Percentiles rank a stretch among this genome's conserved stretches.
Conservation (phyloP, 1,140 invertebrate species). For the Papilio glaucus region DNA sequence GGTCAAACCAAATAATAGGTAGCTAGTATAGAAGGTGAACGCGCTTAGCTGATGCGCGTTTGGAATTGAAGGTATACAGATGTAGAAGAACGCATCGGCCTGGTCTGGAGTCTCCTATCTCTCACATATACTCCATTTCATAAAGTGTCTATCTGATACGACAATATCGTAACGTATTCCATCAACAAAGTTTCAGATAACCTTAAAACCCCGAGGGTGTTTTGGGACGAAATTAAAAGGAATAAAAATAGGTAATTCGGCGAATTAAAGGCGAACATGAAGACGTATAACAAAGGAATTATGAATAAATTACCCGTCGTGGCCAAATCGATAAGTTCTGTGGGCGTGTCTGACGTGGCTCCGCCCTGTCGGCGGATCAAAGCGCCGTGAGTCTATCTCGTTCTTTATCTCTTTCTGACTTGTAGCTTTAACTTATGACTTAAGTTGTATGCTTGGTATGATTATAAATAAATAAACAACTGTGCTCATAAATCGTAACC, state of each 20-base stretch:
- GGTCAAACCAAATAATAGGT: no score
- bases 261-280: conserved; percentile 37
- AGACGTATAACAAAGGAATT: conserved; percentile 54
- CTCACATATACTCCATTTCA: no score
- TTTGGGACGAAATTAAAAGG: conserved; percentile 27
- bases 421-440: neutral
- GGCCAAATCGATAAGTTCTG: conserved; percentile 57
- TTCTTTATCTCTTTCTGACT: neutral
- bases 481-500: neutral
- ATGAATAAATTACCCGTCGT: conserved; percentile 69
- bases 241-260: conserved; percentile 19
- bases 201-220: neutral
- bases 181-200: neutral
- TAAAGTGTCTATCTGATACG: no score
- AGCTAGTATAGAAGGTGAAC: no score
- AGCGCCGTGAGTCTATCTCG: conserved; percentile 37
- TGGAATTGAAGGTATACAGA: no score
- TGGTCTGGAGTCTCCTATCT: no score
- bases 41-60: no score
- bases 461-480: conserved; percentile 12
- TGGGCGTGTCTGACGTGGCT: conserved; percentile 48
- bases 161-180: no score
- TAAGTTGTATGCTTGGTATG: no score
- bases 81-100: no score
- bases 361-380: conserved; percentile 42